A percentile compares a stretch with the other conserved stretches of the same genome.
These are phyloP conservation scores for Chrosomus eos DNA, from an alignment of 2,797 vertebrate species.

Conservation along the genomic window DNA sequence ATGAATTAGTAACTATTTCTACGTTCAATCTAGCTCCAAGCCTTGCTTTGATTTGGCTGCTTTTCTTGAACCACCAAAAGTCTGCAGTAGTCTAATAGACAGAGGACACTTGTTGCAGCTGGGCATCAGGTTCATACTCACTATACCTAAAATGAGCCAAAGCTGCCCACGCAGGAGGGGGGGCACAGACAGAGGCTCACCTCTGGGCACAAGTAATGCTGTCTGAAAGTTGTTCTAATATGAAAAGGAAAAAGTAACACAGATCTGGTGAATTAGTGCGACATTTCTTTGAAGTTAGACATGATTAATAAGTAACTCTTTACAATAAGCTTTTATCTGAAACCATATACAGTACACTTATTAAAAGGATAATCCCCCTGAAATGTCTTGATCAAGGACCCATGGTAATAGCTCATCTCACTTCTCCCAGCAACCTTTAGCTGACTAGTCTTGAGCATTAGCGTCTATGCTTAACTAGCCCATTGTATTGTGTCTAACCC, in stretches of 20 bases:
- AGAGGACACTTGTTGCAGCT: constrained; percentile 77
- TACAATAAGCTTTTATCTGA: background rate
- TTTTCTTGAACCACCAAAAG: constrained; percentile 66
- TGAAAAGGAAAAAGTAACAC: constrained; percentile 61
- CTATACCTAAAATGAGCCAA: constrained; percentile 68
- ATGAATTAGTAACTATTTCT: constrained; percentile 52
- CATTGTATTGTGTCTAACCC: background rate
- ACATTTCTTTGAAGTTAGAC: constrained; percentile 13
- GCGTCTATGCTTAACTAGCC: background rate
- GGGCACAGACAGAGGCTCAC: constrained; percentile 65
- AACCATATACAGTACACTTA: background rate
- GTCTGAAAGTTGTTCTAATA: constrained; percentile 70
- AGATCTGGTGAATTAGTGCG: constrained; percentile 37
- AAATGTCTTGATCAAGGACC: background rate
- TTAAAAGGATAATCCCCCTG: background rate
- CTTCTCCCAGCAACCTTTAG: background rate
- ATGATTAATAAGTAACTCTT: background rate
- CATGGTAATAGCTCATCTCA: background rate
- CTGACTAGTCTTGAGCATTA: background rate
- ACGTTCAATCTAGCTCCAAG: constrained; percentile 59
- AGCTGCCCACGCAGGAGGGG: constrained; percentile 64
- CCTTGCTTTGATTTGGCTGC: constrained; percentile 75
- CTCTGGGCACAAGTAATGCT: constrained; percentile 65
- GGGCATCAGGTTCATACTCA: constrained; percentile 69
- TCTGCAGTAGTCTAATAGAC: constrained; percentile 68